Conservation (phyloP, 2,888 invertebrate species). For the Sturmia bella region DNA sequence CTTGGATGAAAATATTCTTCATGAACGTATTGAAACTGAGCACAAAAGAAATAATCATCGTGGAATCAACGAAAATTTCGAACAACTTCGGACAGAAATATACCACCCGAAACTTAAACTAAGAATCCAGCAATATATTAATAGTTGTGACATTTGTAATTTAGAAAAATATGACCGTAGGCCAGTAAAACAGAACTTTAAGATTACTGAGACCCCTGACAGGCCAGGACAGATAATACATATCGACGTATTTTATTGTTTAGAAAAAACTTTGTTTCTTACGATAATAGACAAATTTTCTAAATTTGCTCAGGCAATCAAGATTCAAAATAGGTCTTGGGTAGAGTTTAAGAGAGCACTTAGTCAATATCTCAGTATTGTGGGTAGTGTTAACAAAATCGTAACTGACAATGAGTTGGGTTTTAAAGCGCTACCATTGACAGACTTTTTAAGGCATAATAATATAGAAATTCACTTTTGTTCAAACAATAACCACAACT, state of each 20-base stretch:
- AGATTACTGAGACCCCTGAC: constrained; percentile 1
- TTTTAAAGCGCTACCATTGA: too few species aligned
- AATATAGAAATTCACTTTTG: too few species aligned
- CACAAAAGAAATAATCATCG: constrained; percentile 3
- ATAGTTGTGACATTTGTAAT: not conserved
- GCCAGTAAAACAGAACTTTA: constrained; percentile 10
- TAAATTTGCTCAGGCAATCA: too few species aligned
- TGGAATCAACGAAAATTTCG: not conserved
- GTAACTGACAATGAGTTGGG: too few species aligned
- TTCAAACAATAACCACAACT: too few species aligned
- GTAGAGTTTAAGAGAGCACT: too few species aligned
- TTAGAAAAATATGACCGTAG: not conserved
- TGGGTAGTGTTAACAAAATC: too few species aligned
- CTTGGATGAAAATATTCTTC: not conserved
- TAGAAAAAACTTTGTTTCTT: not conserved
- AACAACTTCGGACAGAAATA: not conserved
- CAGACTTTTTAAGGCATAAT: too few species aligned
- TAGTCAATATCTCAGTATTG: too few species aligned
- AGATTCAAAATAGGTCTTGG: too few species aligned
- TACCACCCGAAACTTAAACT: not conserved
- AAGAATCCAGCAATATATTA: not conserved
- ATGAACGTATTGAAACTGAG: not conserved
- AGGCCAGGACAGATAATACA: not conserved
- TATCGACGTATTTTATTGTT: not conserved
- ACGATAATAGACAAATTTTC: too few species aligned